Base-by-base conservation (phyloP, 2,888 invertebrate species). In the Trypoxylon attenuatum region DNA sequence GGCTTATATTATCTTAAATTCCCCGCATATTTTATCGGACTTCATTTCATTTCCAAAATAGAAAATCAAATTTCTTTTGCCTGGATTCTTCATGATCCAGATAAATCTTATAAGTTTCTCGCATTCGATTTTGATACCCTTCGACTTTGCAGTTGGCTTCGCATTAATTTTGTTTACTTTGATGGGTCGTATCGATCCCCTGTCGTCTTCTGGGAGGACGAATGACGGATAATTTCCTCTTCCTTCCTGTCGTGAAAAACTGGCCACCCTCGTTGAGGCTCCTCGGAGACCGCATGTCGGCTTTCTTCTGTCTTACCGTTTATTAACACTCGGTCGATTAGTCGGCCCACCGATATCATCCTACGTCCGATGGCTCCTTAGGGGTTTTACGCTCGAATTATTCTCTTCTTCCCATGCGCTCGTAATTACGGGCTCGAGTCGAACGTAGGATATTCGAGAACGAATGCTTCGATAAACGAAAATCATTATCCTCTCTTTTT, bases 21-120 rank as follows among this genome's bases (percentile, higher is more conserved):
- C n/a, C n/a, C n/a, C n/a, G n/a, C 79, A 81, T 81, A 73, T 79
- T 79, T 79, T 64, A 81, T 79, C 65, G 73, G 57, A 51, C 60
- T 75, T 71, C 76, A 78, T 79, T 76, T 67, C 73, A 62, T 69
- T 70, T 74, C 62, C 69, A 57, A 58, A 69, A 69, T 58, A 65
- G 67, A 55, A 74, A 79, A 81, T 82, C 75, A 78, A 78, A 78
- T 81, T 82, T 77, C 75, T 80, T 74, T 61, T 54, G 68, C 74
- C 71, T 82, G 71, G 81, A 82, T 80, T 82, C 80, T 81, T 79
- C n/a, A n/a, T n/a, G 76, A 80, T 81, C 66, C 69, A 57, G 50
- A 75, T 73, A 76, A 75, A 72, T 81, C 71, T 70, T 64, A 67
- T 63, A 76, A 70, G 55, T 52, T 55, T 66, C 50, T 5, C 23